Evolutionary conservation across 2,888 invertebrate genomes (phyloP).

Genomic region (Epsilonema sp.): DNA sequence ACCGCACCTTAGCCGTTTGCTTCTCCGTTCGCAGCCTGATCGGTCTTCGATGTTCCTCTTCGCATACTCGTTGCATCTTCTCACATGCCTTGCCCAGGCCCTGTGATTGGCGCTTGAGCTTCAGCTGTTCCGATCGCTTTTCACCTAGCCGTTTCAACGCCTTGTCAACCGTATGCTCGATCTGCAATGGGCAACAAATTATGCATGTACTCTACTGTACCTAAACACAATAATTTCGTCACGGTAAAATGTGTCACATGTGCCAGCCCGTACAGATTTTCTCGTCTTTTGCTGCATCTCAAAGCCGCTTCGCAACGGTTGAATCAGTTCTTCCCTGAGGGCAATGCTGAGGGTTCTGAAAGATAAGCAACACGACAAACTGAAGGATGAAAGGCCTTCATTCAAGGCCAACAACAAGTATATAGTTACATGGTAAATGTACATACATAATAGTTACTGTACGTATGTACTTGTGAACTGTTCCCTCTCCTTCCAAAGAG

Average conservation of each 20-base stretch:
- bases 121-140: neutral
- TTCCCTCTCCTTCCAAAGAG: neutral
- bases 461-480: neutral
- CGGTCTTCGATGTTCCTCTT: neutral
- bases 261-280: slow-evolving; percentile 1
- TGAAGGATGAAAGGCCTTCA: too few relatives aligned
- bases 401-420: too few relatives aligned
- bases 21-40: neutral
- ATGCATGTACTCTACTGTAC: too few relatives aligned
- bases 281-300: neutral
- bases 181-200: too few relatives aligned
- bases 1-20: neutral
- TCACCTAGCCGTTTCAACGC: neutral
- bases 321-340: neutral
- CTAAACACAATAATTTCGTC: too few relatives aligned
- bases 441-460: too few relatives aligned
- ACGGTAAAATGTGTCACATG: too few relatives aligned
- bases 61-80: neutral
- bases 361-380: neutral
- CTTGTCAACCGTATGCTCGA: neutral
- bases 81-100: neutral
- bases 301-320: slow-evolving; percentile 2
- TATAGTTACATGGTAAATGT: too few relatives aligned
- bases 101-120: neutral
- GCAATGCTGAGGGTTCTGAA: slow-evolving; percentile 1